Evolutionary conservation across 2,888 invertebrate genomes (phyloP).

Genomic region (Drosophila atripex): DNA sequence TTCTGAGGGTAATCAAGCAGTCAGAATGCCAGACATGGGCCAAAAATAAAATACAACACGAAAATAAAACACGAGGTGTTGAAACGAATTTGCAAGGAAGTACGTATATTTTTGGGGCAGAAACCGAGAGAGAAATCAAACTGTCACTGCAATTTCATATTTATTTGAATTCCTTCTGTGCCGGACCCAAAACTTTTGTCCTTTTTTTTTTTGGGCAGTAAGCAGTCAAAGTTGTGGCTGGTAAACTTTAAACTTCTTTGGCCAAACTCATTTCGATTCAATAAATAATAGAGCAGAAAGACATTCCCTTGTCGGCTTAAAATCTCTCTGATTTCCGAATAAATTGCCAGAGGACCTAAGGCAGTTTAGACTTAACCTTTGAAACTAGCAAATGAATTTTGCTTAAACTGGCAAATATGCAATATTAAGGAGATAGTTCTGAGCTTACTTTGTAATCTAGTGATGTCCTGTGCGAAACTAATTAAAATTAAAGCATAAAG

Average conservation of each 20-base stretch:
- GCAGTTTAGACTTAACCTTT: neutral
- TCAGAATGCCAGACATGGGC: conserved; percentile 29
- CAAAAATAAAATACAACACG: conserved; percentile 7
- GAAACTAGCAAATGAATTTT: too few relatives aligned
- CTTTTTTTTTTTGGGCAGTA: conserved; percentile 12
- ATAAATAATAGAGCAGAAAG: conserved; percentile 42
- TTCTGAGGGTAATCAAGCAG: conserved; percentile 38
- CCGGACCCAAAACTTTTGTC: conserved; percentile 16
- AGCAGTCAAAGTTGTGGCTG: conserved; percentile 23
- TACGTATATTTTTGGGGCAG: conserved; percentile 9
- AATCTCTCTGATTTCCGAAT: conserved; percentile 9
- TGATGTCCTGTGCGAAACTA: neutral
- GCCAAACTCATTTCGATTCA: conserved; percentile 41
- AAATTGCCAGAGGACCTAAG: conserved; percentile 3
- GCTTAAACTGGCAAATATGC: neutral
- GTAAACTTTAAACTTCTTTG: conserved; percentile 22
- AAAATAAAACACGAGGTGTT: conserved; percentile 47
- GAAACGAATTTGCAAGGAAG: conserved; percentile 33
- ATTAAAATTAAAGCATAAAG: neutral
- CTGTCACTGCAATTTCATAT: conserved; percentile 46
- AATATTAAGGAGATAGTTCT: neutral
- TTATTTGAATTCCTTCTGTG: conserved; percentile 23
- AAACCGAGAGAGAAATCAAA: conserved; percentile 26
- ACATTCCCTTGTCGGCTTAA: neutral
- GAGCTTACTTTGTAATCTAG: neutral